Base-by-base conservation (phyloP, 2,113 vertebrate genomes). In the Machaerirhynchus nigripectus region DNA sequence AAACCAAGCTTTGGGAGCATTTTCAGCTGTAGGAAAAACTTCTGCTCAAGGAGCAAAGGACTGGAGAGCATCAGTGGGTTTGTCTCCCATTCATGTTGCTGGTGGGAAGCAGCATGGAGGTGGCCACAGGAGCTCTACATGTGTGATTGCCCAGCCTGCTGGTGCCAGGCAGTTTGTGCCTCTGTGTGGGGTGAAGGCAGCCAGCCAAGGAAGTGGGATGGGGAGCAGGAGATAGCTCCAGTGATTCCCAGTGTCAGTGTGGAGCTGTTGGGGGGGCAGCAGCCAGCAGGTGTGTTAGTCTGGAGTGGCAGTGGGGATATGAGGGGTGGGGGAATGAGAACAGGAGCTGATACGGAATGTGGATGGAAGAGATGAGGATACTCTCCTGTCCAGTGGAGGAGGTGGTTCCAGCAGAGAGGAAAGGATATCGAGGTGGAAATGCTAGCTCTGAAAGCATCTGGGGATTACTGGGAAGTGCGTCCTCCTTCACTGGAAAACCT, bases 301-400 rank as follows among this genome's bases (percentile, higher is more conserved):
- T 64, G 64, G 44, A n/a, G 47, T 27, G 52, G 35, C 39, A 74
- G 30, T 9, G 0, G 6, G 40, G 27, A 6, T 26, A 1, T 0
- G 1, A 53, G 53, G 33, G 18, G 3, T n/a, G 71, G 70, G 61
- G 61, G 30, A 60, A 24, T 1, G 8, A 44, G 49, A 15, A 6
- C 27, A 50, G 59, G 39, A 73, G 13, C 64, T 35, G 64, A 19
- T 6, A 14, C 31, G 35, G 28, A 24, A 37, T 15, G 50, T n/a
- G 13, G 13, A 7, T 53, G 42, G 47, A 42, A 87, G 53, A 46
- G 10, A 61, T 73, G 28, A 94, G n/a, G 39, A 13, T 30, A 19
- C 33, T 57, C 4, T 49, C 9, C 33, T 56, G 21, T 37, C 35
- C 42, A 31, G 28, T 15, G 37, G 35, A 69, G 13, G 46, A 56